Evolutionary conservation across 2,113 vertebrate genomes (phyloP).

Genomic region (Phoxinus phoxinus): DNA sequence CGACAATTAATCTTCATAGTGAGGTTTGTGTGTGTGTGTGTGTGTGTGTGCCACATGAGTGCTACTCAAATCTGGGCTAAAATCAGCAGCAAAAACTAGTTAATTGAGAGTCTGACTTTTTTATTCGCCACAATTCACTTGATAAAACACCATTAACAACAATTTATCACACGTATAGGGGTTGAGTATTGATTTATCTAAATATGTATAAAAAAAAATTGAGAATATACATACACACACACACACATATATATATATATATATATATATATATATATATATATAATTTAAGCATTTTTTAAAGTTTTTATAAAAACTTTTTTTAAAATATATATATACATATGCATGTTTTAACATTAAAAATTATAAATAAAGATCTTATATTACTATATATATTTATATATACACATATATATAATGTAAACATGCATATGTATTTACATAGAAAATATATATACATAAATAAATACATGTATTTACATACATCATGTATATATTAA

Average conservation of each 20-base stretch:
- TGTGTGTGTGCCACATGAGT: not conserved
- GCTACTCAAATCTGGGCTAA: too few species aligned
- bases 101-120: not conserved
- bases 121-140: not conserved
- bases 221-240: not conserved
- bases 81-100: not conserved
- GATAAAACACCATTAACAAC: not conserved
- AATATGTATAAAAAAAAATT: too few species aligned
- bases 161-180: not conserved
- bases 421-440: not conserved
- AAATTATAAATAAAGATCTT: too few species aligned
- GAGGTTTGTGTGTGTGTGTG: not conserved
- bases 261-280: not conserved
- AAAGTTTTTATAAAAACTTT: not conserved
- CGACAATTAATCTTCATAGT: constrained; percentile 12
- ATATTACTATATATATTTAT: not conserved
- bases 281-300: not conserved
- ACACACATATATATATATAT: too few species aligned
- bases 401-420: too few species aligned
- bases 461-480: too few species aligned
- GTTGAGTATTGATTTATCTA: not conserved
- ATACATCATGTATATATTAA: too few species aligned
- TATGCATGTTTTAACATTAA: too few species aligned
- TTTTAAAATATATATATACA: not conserved
- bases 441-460: too few species aligned